A percentile compares a stretch with the other conserved stretches of the same genome.
Evolutionary conservation across 2,113 vertebrate species (phyloP).

Genomic region (Chrysochloris asiatica): DNA sequence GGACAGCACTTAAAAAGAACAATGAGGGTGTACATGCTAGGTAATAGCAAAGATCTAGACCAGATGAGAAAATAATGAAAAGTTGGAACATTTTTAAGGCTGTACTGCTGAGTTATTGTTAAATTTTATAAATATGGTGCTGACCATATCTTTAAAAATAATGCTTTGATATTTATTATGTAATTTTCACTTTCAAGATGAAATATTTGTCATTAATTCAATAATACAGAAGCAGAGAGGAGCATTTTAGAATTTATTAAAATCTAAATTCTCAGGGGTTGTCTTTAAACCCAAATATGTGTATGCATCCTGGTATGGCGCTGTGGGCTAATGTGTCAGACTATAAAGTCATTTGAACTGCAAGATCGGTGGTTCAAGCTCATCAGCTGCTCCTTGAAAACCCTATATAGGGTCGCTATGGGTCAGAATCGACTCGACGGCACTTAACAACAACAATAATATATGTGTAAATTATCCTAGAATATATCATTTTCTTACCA

Average conservation of each 20-base stretch:
- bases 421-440: too few relatives aligned
- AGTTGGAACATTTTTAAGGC: too few relatives aligned
- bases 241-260: not conserved
- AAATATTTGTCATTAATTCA: not conserved
- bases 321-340: too few relatives aligned
- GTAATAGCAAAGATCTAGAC: not conserved
- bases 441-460: too few relatives aligned
- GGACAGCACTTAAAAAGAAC: too few relatives aligned
- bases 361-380: too few relatives aligned
- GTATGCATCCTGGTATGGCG: too few relatives aligned
- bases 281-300: not conserved
- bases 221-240: not conserved
- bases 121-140: not conserved
- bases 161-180: not conserved
- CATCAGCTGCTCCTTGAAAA: too few relatives aligned
- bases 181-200: slow-evolving; percentile 28
- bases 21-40: not conserved
- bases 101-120: not conserved
- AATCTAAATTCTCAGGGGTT: not conserved
- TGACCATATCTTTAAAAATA: not conserved
- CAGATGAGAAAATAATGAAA: not conserved
- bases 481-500: not conserved
- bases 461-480: not conserved
- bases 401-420: too few relatives aligned
- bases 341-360: not conserved